Base-by-base conservation (phyloP, 1,140 invertebrate species). In the Scaptomyza graminum region DNA sequence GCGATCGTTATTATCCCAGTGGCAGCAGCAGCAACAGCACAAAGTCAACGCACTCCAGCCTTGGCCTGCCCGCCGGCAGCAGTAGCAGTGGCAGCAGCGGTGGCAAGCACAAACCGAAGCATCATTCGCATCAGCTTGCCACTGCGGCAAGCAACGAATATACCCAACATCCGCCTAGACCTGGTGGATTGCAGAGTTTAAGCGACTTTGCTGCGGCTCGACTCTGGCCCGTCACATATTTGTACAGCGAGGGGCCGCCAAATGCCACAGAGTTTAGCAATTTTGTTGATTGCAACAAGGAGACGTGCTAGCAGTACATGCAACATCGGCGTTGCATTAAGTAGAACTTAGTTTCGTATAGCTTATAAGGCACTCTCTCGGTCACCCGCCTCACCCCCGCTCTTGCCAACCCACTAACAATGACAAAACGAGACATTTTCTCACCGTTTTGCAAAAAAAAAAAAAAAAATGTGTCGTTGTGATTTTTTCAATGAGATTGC, bases 1-100 rank as follows among this genome's bases (percentile, higher is more conserved):
- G 95, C 78, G 96, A 97, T 69, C 94, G 94, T 34, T 96, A 97
- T 83, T 96, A 94, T 79, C 96, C 96, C 0, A 31, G 28, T 31
- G 28, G 28, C 28, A 65, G 90, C 71, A 59, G 80, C 5, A 73
- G 57, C 22, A 83, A 80, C n/a, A 34, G 59, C 47, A 85, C 81
- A 11, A 82, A 74, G 61, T 63, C 60, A 15, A 79, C 66, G 28
- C 79, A 88, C 81, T 85, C 74, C 1, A 76, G 82, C 44, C 34
- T 91, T 43, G 68, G 74, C 11, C 68, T 76, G 83, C 84, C 71
- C 31, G 83, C 71, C 31, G 83, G 80, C 5, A 73, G 64, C 31
- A 83, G 76, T 9, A 39, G 57, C 47, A 85, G 76, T 7, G 31
- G 57, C 47, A 79, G 79, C 64, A 74, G 78, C 50, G 34, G 47